Evolutionary conservation across 2,113 vertebrate genomes (phyloP), one percentile per base, ranked within the genome.

Genomic region (Meriones unguiculatus): DNA sequence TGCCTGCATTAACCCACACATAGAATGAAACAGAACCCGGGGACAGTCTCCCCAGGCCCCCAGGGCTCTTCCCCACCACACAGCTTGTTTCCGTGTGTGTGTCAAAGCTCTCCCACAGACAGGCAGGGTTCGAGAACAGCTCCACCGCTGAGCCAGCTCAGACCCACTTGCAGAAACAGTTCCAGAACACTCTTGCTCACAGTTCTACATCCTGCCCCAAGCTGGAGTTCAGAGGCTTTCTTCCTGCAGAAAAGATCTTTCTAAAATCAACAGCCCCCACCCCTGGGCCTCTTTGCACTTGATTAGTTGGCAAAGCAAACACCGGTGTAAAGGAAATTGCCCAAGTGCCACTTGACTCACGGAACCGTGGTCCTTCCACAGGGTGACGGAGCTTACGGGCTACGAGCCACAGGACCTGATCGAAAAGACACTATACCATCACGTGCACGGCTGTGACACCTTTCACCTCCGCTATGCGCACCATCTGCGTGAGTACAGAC

Each of bases 351-450:
- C 30, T 72, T 77, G 72, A 77, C 91, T 98, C 95, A 98, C 32
- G 52, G 32, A 50, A 57, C 25, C 59, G 28, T 92, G 65, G 96
- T 95, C 91, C 85, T 94, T 94, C 98, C 93, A 50, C 98, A 99
- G 99, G 98, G 99, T 99, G 97, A 99, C 99, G 0, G 99, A 99
- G 98, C 98, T 99, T 97, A 99, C 99, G 0, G 99, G 99, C 64
- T 99, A 99, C 0, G 99, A 99, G 96, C 99, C 99, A 0, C 99
- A 99, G 98, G 99, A 99, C 95, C 98, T 99, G 96, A 99, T 99
- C 38, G 99, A 99, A 97, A 99, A 99, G 98, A 99, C 99, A 0
- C 98, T 99, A 6, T 99, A 99, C 97, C 99, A 99, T 88, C 99
- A 99, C 0, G 99, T 99, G 75, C 99, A 99, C 0, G 99, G 99